Conservation (phyloP, 2,888 invertebrate genomes). For the Flabesymbios commensalis region DNA sequence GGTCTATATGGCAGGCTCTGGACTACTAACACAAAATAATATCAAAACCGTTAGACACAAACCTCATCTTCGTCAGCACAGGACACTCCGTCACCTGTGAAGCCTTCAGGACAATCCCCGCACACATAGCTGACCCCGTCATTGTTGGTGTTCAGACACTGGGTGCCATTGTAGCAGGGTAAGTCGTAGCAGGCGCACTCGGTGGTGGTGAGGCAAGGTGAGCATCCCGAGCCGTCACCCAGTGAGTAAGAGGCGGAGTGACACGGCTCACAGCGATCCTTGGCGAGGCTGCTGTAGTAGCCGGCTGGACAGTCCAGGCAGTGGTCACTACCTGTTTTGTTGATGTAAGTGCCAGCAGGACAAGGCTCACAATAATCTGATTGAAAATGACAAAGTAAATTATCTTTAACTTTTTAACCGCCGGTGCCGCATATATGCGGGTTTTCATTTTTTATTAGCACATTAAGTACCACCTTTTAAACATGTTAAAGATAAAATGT, state of each 20-base stretch:
- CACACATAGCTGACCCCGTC: slow-evolving; percentile 34
- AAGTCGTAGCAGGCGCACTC: slow-evolving; percentile 42
- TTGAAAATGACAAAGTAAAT: neutral
- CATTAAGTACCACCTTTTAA: too few relatives aligned
- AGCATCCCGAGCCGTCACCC: slow-evolving; percentile 35
- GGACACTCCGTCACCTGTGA: slow-evolving; percentile 41
- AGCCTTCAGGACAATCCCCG: slow-evolving; percentile 42
- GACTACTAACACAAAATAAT: too few relatives aligned
- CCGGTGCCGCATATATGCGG: too few relatives aligned
- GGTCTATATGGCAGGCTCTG: too few relatives aligned
- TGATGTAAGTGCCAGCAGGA: slow-evolving; percentile 42
- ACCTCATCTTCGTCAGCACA: slow-evolving; percentile 53
- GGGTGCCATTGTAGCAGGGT: slow-evolving; percentile 34
- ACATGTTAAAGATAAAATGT: too few relatives aligned
- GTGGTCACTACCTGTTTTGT: slow-evolving; percentile 33
- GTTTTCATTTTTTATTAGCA: too few relatives aligned
- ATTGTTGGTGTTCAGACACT: slow-evolving; percentile 39
- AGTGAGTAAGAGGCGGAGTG: slow-evolving; percentile 36
- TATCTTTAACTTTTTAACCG: too few relatives aligned
- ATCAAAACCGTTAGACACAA: slow-evolving; percentile 1
- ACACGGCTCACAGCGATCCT: slow-evolving; percentile 43
- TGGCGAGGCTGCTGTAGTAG: slow-evolving; percentile 39
- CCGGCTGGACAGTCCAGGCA: slow-evolving; percentile 42
- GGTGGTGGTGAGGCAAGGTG: slow-evolving; percentile 31
- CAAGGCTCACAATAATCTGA: slow-evolving; percentile 43